Evolutionary conservation across 2,797 vertebrate genomes (phyloP), one percentile per base, ranked within the genome.

Genomic region (Microctenopoma stevenorrisi): DNA sequence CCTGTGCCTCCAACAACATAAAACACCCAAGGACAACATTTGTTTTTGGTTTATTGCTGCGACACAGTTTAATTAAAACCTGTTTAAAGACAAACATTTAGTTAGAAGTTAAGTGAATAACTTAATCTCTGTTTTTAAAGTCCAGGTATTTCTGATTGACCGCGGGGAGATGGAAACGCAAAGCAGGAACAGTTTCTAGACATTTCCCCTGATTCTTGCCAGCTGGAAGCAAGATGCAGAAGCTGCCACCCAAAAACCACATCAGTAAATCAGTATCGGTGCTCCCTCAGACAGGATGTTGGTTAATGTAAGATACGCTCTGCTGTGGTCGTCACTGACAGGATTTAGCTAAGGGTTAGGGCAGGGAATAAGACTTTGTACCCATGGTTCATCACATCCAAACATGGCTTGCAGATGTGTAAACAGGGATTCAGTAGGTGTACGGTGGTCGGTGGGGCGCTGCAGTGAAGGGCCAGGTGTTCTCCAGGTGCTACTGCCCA

Each of bases 211-310:
- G 26, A 8, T 52, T 56, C 28, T 30, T 62, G 28, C 61, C 82
- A 83, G 83, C 83, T 81, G 74, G 78, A 76, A 49, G 60, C 83
- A 83, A 77, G 80, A 88, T 72, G 72, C 38, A 67, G 57, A 46
- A 64, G 40, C 57, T 73, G 72, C 70, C 66, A 78, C 76, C 60
- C 61, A 64, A 81, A 83, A 80, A 61, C 67, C 76, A 84, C 79
- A 79, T 84, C 66, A 76, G 54, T 85, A 54, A 43, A 78, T 71
- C 56, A 18, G 13, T 55, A 44, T 80, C 18, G 22, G 7, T 33
- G 40, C 46, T 79, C 58, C 58, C 46, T 14, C 9, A 68, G 54
- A 76, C 79, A 85, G 83, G 85, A 88, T 81, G 86, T 76, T 25
- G 2, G 70, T 74, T 47, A 79, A 80, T 37, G 18, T 53, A 1